Evolutionary conservation across 2,797 vertebrate genomes (phyloP).

Genomic region (Falco biarmicus): DNA sequence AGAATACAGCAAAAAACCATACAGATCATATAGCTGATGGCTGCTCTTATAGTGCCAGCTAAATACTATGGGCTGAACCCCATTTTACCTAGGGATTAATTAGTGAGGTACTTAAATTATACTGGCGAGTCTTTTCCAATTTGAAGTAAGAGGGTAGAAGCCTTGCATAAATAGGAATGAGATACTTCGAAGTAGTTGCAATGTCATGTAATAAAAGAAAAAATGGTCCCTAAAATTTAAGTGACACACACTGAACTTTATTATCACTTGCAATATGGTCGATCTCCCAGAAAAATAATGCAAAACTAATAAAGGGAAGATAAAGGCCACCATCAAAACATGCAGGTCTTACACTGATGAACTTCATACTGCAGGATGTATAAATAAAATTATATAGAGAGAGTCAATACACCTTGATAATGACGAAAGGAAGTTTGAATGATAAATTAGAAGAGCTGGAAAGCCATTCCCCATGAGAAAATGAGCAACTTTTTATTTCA

Average conservation of each 20-base stretch:
- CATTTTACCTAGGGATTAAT: constrained; percentile 2
- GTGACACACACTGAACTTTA: neutral
- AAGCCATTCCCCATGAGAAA: neutral
- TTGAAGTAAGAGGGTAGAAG: neutral
- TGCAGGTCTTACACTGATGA: neutral
- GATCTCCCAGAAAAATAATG: neutral
- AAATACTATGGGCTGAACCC: neutral
- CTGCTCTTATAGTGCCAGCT: neutral
- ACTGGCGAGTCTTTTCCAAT: neutral
- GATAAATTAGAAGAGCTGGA: neutral
- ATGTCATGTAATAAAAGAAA: neutral
- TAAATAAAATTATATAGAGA: neutral
- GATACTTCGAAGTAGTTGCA: neutral
- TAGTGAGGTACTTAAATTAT: neutral
- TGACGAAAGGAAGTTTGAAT: neutral
- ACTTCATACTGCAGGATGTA: neutral
- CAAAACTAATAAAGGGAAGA: neutral
- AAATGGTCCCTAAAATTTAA: neutral
- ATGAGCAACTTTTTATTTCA: neutral
- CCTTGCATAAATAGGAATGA: neutral
- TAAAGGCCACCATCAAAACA: neutral
- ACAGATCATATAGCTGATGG: neutral
- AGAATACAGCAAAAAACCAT: neutral
- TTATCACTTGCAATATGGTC: neutral
- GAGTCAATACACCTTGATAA: neutral